Conservation (phyloP, 2,113 vertebrate genomes). For the Ibidorhyncha struthersii region DNA sequence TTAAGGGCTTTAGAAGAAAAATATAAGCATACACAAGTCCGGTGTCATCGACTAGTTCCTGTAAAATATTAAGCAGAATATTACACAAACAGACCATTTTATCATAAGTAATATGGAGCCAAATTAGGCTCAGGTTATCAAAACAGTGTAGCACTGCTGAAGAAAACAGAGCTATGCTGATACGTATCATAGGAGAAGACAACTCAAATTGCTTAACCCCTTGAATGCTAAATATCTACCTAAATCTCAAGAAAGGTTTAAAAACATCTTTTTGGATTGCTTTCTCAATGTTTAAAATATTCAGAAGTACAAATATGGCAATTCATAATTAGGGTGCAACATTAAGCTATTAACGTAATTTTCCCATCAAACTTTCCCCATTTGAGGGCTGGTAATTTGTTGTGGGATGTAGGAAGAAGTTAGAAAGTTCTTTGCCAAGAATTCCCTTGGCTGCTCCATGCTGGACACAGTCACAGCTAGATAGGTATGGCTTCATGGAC, state of each 20-base stretch:
- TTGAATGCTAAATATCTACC: constrained; percentile 1
- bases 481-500: not conserved
- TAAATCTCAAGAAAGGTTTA: not conserved
- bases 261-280: not conserved
- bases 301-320: not conserved
- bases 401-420: not conserved
- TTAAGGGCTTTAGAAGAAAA: constrained; percentile 32
- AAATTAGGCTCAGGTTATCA: not conserved
- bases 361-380: not conserved
- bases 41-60: constrained; percentile 12
- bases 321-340: not conserved
- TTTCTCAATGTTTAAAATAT: not conserved
- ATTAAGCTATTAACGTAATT: not conserved
- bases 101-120: not conserved
- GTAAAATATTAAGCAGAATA: constrained; percentile 42
- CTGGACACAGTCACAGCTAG: not conserved
- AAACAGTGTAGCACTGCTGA: not conserved
- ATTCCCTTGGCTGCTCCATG: not conserved
- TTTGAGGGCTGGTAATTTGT: not conserved
- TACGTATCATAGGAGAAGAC: not conserved
- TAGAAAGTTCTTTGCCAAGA: not conserved
- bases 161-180: not conserved
- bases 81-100: constrained; percentile 11
- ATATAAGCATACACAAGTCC: constrained; percentile 10
- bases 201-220: not conserved